These are phyloP conservation scores for Odocoileus virginianus DNA, from an alignment of 2,113 vertebrate genomes.

Conservation along the genomic window DNA sequence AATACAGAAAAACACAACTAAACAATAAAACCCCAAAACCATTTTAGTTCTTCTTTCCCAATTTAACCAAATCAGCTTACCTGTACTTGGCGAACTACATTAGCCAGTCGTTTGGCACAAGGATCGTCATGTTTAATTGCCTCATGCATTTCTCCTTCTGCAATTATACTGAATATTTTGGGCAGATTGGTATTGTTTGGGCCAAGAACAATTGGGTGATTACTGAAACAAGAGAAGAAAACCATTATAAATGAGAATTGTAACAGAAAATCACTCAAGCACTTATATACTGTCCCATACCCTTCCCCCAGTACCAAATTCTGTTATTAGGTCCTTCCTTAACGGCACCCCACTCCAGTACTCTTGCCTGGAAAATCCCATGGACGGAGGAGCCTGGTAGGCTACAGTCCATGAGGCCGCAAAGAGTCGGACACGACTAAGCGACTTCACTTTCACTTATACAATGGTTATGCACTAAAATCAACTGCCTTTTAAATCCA, in stretches of 20 bases:
- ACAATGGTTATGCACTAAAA: background rate
- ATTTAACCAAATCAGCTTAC: slow-evolving; percentile 69
- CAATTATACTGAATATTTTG: slow-evolving; percentile 96
- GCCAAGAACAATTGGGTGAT: slow-evolving; percentile 95
- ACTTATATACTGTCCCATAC: background rate
- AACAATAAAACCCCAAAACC: background rate
- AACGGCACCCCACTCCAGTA: no score
- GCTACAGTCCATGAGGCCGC: no score
- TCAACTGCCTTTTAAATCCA: background rate
- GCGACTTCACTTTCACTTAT: no score
- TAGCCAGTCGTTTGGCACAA: slow-evolving; percentile 94
- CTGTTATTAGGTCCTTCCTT: background rate
- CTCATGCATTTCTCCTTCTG: slow-evolving; percentile 93
- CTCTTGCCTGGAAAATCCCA: no score
- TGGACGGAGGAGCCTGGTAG: no score
- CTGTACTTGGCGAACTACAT: slow-evolving; percentile 98
- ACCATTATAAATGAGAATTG: background rate
- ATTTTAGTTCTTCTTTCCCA: background rate
- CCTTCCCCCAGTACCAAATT: background rate
- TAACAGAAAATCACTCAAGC: background rate
- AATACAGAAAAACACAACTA: background rate
- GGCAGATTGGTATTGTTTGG: slow-evolving; percentile 97
- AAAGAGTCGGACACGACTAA: no score
- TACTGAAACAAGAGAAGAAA: slow-evolving; percentile 81
- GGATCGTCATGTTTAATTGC: slow-evolving; percentile 94